phyloP scores from a whole-genome alignment of 2,113 vertebrate species.

The Brachyhypopomus gauderio region DNA sequence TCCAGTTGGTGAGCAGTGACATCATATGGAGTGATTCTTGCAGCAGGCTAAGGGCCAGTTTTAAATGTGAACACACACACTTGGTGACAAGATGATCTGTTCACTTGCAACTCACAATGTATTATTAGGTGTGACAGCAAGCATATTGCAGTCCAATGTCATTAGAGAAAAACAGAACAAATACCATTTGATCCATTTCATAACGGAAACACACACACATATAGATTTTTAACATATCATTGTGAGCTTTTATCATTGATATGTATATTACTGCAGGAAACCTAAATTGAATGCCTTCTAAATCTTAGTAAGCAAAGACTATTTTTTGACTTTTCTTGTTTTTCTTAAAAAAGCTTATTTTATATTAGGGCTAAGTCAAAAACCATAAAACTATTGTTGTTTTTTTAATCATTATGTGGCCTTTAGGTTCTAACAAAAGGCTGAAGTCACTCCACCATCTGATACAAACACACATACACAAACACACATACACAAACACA shows the following conservation, averaged over 20 bases:
- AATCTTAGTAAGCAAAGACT: background rate
- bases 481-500: background rate
- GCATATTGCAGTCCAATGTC: background rate
- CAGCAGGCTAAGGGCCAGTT: conserved; percentile 6
- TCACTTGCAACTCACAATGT: conserved; percentile 26
- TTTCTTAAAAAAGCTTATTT: background rate
- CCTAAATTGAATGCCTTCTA: background rate
- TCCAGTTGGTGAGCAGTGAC: conserved; percentile 52
- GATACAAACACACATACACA: background rate
- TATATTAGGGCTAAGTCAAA: background rate
- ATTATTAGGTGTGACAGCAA: conserved; percentile 23
- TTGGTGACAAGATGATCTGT: background rate
- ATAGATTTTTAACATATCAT: too few species aligned
- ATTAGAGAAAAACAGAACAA: conserved; percentile 1
- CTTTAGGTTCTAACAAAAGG: background rate
- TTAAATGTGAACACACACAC: conserved; percentile 23
- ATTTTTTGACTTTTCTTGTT: too few species aligned
- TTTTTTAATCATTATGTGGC: background rate
- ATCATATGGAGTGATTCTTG: conserved; percentile 42
- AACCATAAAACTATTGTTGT: background rate
- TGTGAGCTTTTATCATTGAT: too few species aligned
- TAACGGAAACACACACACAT: background rate
- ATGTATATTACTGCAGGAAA: background rate
- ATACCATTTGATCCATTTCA: conserved; percentile 20
- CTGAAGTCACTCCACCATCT: too few species aligned